Conservation (phyloP, 2,888 invertebrate species). For the Bimastos eiseni region DNA sequence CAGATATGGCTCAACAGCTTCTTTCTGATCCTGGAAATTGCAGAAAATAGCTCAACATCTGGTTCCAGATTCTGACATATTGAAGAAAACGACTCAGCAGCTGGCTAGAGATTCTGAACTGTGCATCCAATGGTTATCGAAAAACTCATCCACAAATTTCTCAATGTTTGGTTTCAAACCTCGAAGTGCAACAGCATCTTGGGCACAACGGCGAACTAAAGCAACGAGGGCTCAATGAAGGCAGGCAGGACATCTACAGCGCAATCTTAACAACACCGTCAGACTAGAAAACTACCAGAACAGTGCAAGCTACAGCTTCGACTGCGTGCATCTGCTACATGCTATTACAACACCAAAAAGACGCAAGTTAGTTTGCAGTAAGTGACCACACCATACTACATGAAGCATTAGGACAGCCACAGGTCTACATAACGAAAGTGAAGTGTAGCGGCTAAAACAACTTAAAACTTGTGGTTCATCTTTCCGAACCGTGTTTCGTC, state of each 20-base stretch:
- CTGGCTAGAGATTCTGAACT: neutral
- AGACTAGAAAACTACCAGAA: neutral
- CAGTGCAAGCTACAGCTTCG: neutral
- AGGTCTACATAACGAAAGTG: neutral
- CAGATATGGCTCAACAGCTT: neutral
- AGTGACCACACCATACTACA: neutral
- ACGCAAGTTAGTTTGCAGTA: neutral
- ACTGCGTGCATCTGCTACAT: neutral
- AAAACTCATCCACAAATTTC: neutral
- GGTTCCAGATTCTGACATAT: neutral
- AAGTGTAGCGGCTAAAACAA: neutral
- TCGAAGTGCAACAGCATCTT: neutral
- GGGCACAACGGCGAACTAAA: neutral
- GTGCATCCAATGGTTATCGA: neutral
- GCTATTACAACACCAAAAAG: neutral
- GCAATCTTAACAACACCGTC: neutral
- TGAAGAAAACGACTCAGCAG: neutral
- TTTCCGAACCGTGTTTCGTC: neutral
- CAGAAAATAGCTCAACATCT: neutral
- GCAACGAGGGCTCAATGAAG: neutral
- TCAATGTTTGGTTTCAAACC: neutral
- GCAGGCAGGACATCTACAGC: neutral
- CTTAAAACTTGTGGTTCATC: neutral
- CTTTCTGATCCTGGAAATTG: neutral
- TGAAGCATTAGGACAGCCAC: neutral